phyloP scores from a whole-genome alignment of 2,888 invertebrate species.

The Nephrotoma appendiculata region DNA sequence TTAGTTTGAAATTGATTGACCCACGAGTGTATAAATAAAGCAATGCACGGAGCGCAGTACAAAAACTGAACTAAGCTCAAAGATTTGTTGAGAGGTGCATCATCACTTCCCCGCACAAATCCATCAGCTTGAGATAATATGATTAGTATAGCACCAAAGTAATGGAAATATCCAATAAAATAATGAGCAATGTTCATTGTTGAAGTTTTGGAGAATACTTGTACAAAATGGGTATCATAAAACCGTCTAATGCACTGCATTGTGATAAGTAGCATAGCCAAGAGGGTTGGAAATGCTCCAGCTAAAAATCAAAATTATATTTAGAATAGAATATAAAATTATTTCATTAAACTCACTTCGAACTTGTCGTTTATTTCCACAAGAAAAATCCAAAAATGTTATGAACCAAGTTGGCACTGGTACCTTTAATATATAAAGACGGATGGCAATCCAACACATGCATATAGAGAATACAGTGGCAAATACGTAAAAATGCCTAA shows the following conservation, averaged over 20 bases:
- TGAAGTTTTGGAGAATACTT: constrained; percentile 60
- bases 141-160: constrained; percentile 51
- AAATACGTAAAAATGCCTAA: constrained; percentile 65
- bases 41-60: constrained; percentile 31
- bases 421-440: constrained; percentile 36
- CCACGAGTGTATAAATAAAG: constrained; percentile 57
- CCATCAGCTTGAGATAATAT: constrained; percentile 55
- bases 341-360: constrained; percentile 9
- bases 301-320: constrained; percentile 35
- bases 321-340: background rate
- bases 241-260: constrained; percentile 59
- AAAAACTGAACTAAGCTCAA: background rate
- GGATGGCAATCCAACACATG: constrained; percentile 35
- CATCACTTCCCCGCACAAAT: constrained; percentile 34
- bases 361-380: constrained; percentile 32
- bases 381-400: constrained; percentile 25
- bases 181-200: constrained; percentile 72
- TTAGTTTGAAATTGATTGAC: constrained; percentile 61
- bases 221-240: constrained; percentile 68
- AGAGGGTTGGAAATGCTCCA: constrained; percentile 39
- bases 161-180: constrained; percentile 59
- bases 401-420: constrained; percentile 34
- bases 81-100: constrained; percentile 8
- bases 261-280: constrained; percentile 46
- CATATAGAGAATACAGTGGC: constrained; percentile 42